Evolutionary conservation across 1,140 invertebrate genomes (phyloP).

Genomic region (Ctenoplectra terminalis): DNA sequence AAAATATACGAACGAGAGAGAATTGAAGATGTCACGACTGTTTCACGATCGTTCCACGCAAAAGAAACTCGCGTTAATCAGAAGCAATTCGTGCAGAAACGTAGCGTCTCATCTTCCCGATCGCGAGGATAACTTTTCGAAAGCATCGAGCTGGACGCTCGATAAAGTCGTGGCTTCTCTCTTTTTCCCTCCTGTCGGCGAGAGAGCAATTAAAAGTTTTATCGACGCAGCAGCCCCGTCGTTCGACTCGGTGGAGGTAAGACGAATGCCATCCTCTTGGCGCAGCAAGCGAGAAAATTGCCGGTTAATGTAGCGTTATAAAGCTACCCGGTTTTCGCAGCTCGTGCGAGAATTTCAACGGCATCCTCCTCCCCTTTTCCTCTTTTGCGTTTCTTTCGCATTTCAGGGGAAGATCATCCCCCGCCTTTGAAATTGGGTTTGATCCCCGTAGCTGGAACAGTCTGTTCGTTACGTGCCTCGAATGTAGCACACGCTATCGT

Average conservation of each 20-base stretch:
- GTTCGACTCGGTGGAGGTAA: constrained; percentile 18
- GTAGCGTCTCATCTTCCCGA: no score
- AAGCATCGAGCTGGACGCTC: constrained; percentile 28
- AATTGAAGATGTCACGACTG: no score
- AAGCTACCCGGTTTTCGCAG: constrained; percentile 60
- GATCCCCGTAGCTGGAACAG: constrained; percentile 35
- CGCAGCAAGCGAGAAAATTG: constrained; percentile 70
- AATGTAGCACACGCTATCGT: constrained; percentile 22
- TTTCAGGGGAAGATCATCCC: constrained; percentile 24
- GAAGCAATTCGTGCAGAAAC: not conserved
- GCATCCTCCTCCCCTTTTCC: not conserved
- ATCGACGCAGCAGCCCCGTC: constrained; percentile 67
- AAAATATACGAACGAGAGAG: no score
- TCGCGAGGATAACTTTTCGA: constrained; percentile 3
- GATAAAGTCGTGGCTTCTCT: constrained; percentile 27
- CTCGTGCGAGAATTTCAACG: constrained; percentile 42
- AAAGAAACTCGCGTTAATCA: not conserved
- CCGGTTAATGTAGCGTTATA: constrained; percentile 78
- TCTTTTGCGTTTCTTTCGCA: constrained; percentile 32
- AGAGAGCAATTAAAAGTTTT: constrained; percentile 79
- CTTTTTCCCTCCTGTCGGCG: constrained; percentile 10
- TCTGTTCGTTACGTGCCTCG: constrained; percentile 54
- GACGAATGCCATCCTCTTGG: constrained; percentile 25
- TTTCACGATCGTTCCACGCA: no score
- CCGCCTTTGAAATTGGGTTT: constrained; percentile 35